Conservation (phyloP, 2,888 invertebrate species). For the Drosophila rubida region DNA sequence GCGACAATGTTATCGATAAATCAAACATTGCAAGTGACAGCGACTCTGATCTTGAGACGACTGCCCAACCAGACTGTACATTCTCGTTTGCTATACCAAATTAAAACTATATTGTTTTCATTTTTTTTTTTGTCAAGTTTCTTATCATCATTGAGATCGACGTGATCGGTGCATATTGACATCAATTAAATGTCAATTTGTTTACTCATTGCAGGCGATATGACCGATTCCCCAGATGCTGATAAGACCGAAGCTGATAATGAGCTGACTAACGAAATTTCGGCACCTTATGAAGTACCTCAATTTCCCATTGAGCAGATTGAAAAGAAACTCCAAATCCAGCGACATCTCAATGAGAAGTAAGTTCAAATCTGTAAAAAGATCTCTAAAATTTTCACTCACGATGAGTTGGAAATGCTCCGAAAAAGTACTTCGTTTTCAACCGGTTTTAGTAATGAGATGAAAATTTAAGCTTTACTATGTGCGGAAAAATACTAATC, state of each 20-base stretch:
- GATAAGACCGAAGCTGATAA: constrained; percentile 63
- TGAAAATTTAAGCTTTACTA: no score
- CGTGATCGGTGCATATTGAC: neutral
- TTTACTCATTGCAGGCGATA: constrained; percentile 70
- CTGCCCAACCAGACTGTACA: constrained; percentile 33
- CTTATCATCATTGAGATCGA: neutral
- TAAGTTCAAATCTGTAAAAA: constrained; percentile 85
- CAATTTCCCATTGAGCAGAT: constrained; percentile 99
- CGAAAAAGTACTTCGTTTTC: no score
- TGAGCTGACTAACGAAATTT: constrained; percentile 90
- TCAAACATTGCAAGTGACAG: constrained; percentile 1
- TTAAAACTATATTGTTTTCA: neutral
- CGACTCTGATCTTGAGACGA: neutral
- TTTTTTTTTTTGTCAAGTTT: neutral
- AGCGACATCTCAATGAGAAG: constrained; percentile 95
- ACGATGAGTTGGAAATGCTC: neutral
- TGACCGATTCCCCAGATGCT: constrained; percentile 54
- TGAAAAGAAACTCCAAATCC: constrained; percentile 95
- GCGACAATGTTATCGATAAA: constrained; percentile 38
- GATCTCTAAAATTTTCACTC: neutral
- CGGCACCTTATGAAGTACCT: constrained; percentile 98
- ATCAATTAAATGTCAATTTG: constrained; percentile 31
- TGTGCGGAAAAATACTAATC: no score
- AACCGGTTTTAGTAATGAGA: no score
- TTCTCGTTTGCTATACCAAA: neutral